Conservation (phyloP, 2,888 invertebrate species). For the Acleris literana region DNA sequence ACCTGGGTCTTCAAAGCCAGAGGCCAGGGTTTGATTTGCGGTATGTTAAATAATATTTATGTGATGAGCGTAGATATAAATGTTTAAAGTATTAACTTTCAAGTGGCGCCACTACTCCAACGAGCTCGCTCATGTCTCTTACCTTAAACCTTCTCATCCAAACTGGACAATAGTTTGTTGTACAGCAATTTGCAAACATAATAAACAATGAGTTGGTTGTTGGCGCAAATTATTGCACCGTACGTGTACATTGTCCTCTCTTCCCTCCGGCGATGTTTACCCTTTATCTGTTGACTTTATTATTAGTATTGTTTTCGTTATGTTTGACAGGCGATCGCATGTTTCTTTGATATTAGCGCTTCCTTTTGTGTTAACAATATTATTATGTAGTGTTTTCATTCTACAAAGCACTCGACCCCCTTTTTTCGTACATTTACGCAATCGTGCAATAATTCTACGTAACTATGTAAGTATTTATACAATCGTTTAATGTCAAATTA, state of each 20-base stretch:
- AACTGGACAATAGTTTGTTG: slow-evolving; percentile 56
- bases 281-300: slow-evolving; percentile 43
- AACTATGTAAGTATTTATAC: too few relatives aligned
- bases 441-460: too few relatives aligned
- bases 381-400: too few relatives aligned
- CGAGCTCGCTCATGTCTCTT: not conserved
- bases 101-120: too few relatives aligned
- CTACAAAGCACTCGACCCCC: too few relatives aligned
- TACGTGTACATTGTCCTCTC: slow-evolving; percentile 62
- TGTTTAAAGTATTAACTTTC: too few relatives aligned
- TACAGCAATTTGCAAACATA: slow-evolving; percentile 65
- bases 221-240: slow-evolving; percentile 60
- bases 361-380: not conserved
- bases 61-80: too few relatives aligned
- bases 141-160: slow-evolving; percentile 38
- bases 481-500: too few relatives aligned
- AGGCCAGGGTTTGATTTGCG: too few relatives aligned
- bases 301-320: slow-evolving; percentile 34
- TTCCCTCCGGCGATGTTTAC: slow-evolving; percentile 52
- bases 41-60: too few relatives aligned
- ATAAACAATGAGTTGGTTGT: slow-evolving; percentile 60
- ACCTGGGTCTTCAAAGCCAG: too few relatives aligned
- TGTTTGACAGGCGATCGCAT: slow-evolving; percentile 11
- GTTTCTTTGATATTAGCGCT: slow-evolving; percentile 9
- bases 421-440: too few relatives aligned